Evolutionary conservation across 2,797 vertebrate genomes (phyloP), one percentile per base, ranked within the genome.

Genomic region (Eulemur coronatus): DNA sequence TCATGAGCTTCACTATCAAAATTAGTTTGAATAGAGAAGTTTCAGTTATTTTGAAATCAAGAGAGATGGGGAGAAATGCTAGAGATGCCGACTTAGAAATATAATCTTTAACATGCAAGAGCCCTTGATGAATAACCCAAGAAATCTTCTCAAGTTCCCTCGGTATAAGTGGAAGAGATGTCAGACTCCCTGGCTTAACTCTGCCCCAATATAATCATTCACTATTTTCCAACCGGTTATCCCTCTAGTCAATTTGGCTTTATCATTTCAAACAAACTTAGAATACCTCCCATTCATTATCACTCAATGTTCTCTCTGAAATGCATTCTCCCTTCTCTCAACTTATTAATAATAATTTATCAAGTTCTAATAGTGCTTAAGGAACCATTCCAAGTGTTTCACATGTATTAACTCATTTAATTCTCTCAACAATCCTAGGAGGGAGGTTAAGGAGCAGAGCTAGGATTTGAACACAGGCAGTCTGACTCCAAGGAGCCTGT

Each of bases 41-140:
- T 95, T 65, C 38, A 57, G 72, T 94, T 92, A 94, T 11, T 94
- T 2, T 82, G 84, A 90, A 81, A 84, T 94, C 81, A 88, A 43
- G 18, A 75, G 85, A 93, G 73, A 70, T 9, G 65, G 79, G 26
- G 28, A 95, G 67, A 84, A 95, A 92, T 46, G 52, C 69, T 91
- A 95, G n/a, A 90, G 73, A 79, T 22, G 33, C 52, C 80, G 52
- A 85, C 69, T 81, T 75, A 73, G 65, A 95, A 89, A 70, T 73
- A 33, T 72, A 69, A 70, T 57, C 33, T 85, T 3, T 55, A 92
- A 73, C 57, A 89, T 20, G 15, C n/a, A 95, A 92, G 61, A 85
- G 52, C 14, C 22, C 30, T 48, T 87, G 67, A 72, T 59, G 86
- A 94, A 89, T 46, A 65, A 84, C 15, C 41, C 46, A 72, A 46